phyloP scores from a whole-genome alignment of 2,797 vertebrate genomes.

The Potorous gilbertii region DNA sequence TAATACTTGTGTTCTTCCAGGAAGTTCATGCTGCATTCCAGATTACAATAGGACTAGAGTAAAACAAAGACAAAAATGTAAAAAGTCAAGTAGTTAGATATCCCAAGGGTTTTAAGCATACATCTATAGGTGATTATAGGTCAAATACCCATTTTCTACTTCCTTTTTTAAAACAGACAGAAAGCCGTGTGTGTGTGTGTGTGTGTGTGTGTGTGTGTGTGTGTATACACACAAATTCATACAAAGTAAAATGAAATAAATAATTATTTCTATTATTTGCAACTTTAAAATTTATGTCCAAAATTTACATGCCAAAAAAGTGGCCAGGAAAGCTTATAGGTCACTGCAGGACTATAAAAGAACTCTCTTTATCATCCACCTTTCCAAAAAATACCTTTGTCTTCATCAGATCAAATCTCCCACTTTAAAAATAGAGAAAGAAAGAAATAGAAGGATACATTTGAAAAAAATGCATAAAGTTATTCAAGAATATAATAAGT shows the following conservation, averaged over 20 bases:
- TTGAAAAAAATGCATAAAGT: background rate
- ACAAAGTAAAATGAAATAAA: slow-evolving; percentile 51
- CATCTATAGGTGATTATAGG: slow-evolving; percentile 81
- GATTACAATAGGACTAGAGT: slow-evolving; percentile 86
- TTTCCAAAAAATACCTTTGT: background rate
- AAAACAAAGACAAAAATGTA: slow-evolving; percentile 84
- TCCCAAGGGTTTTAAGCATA: slow-evolving; percentile 82
- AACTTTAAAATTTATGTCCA: slow-evolving; percentile 43
- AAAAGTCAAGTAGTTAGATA: slow-evolving; percentile 84
- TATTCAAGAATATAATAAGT: background rate
- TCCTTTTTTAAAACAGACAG: slow-evolving; percentile 83
- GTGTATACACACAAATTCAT: background rate
- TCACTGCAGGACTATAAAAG: background rate
- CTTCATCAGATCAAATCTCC: background rate
- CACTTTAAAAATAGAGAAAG: background rate
- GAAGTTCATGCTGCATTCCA: slow-evolving; percentile 88
- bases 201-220: background rate
- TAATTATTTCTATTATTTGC: slow-evolving; percentile 42
- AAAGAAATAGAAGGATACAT: background rate
- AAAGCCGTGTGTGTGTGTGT: background rate
- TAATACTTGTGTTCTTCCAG: slow-evolving; percentile 85
- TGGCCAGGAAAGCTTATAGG: background rate
- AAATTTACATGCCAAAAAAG: background rate
- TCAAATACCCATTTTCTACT: slow-evolving; percentile 79
- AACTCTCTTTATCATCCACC: background rate